Evolutionary conservation across 2,797 vertebrate genomes (phyloP), one percentile per base, ranked within the genome.

Genomic region (Oophaga sylvatica): DNA sequence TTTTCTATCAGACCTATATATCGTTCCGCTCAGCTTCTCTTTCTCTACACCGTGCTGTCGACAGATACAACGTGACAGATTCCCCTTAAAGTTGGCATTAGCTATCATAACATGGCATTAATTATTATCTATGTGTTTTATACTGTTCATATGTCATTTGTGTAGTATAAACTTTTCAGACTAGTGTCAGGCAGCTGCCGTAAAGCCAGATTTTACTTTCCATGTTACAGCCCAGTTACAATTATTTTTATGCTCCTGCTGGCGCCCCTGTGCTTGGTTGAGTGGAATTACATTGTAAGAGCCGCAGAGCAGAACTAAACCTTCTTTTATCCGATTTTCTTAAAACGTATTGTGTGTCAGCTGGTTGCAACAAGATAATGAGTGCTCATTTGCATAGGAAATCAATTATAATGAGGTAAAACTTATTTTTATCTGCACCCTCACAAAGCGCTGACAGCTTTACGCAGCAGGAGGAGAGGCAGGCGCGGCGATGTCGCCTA

Each of bases 321-420:
- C 17, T 45, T 57, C 56, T 82, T 29, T 48, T 75, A 29, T 20
- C 53, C 1, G 4, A 71, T 71, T 31, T 71, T 65, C 56, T 63
- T 41, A 48, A 67, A 8, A 31, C 15, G n/a, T 70, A 59, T 73
- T 73, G 56, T 73, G n/a, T n/a, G 22, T 56, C 68, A 56, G 53
- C 17, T 83, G 31, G 31, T 73, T 16, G 20, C 57, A 60, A 59
- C 53, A 35, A 41, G 68, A 83, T 83, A 83, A 59, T 73, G 68
- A 59, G 67, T 1, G 11, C 31, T 83, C 81, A 60, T 83, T 83
- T 75, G 81, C 81, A 83, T 83, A 83, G 81, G 68, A 73, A 83
- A 83, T 73, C 56, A 26, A 59, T 83, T 83, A 73, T 41, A 83
- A 73, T 5, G 31, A 59, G 29, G 26, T 41, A 60, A 83, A 26